phyloP scores from a whole-genome alignment of 2,888 invertebrate species.

The Idaea biselata region DNA sequence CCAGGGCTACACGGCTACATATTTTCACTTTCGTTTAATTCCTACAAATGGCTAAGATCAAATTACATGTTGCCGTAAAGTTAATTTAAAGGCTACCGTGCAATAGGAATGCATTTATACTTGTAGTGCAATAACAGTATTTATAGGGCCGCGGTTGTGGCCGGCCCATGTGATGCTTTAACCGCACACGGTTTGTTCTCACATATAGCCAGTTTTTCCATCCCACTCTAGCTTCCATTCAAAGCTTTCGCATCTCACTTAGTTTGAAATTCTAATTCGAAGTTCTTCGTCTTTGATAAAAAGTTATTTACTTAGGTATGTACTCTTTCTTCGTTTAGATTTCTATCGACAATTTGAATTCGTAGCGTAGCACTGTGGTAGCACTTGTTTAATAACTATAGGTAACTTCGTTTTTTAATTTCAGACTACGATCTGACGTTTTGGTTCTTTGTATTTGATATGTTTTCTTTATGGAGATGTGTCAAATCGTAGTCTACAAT shows the following conservation, averaged over 20 bases:
- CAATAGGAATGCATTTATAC: conserved; percentile 50
- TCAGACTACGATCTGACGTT: too few species aligned
- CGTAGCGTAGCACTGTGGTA: conserved; percentile 8
- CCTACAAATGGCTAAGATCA: conserved; percentile 31
- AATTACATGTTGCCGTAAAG: conserved; percentile 41
- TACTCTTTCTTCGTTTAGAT: conserved; percentile 29
- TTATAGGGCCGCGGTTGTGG: conserved; percentile 48
- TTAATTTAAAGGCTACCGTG: conserved; percentile 50
- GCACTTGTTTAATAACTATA: not conserved
- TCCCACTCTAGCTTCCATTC: conserved; percentile 44
- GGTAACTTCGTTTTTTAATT: too few species aligned
- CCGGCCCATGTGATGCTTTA: conserved; percentile 51
- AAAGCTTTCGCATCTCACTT: conserved; percentile 41
- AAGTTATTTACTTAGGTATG: conserved; percentile 49
- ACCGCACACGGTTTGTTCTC: conserved; percentile 64
- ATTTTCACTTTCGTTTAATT: conserved; percentile 6
- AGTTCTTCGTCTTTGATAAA: conserved; percentile 45
- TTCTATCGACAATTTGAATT: conserved; percentile 22
- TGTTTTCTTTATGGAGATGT: too few species aligned
- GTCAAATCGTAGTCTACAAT: too few species aligned
- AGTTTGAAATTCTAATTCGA: conserved; percentile 41
- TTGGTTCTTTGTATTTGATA: too few species aligned
- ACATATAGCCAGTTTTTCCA: conserved; percentile 58
- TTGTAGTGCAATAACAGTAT: conserved; percentile 43
- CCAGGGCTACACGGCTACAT: not conserved